phyloP scores from a whole-genome alignment of 2,888 invertebrate species.

The Latrodectus elegans region DNA sequence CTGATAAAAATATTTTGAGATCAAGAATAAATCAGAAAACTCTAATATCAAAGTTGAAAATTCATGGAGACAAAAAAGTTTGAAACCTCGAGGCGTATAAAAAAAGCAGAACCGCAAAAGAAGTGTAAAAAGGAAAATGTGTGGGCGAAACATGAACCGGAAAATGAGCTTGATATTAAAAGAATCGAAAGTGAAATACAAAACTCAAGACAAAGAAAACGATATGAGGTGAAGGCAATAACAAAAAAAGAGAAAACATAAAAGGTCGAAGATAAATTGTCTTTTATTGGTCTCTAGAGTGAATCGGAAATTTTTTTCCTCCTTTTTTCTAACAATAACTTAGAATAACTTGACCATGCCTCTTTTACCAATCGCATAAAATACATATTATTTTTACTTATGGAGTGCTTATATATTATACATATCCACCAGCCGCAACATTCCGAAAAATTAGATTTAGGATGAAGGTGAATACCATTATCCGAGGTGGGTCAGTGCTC shows the following conservation, averaged over 20 bases:
- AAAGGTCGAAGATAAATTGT: conserved; percentile 39
- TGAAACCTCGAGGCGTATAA: neutral
- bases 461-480: conserved; percentile 6
- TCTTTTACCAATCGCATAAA: conserved; percentile 24
- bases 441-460: conserved; percentile 36
- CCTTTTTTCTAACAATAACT: neutral
- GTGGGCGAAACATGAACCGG: conserved; percentile 16
- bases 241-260: conserved; percentile 8
- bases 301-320: conserved; percentile 1
- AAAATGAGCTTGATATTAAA: conserved; percentile 30
- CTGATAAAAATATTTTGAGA: too few species aligned
- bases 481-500: conserved; percentile 17
- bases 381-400: conserved; percentile 31
- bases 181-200: conserved; percentile 13
- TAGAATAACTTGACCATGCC: conserved; percentile 12
- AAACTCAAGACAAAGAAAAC: conserved; percentile 5
- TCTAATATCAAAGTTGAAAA: neutral
- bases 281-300: conserved; percentile 38
- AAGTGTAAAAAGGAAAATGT: neutral
- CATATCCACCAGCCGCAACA: neutral
- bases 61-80: neutral
- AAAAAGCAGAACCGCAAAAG: neutral
- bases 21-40: too few species aligned
- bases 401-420: neutral
- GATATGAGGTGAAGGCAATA: conserved; percentile 28